Conservation (phyloP, 1,140 invertebrate genomes). For the Campodea augens region DNA sequence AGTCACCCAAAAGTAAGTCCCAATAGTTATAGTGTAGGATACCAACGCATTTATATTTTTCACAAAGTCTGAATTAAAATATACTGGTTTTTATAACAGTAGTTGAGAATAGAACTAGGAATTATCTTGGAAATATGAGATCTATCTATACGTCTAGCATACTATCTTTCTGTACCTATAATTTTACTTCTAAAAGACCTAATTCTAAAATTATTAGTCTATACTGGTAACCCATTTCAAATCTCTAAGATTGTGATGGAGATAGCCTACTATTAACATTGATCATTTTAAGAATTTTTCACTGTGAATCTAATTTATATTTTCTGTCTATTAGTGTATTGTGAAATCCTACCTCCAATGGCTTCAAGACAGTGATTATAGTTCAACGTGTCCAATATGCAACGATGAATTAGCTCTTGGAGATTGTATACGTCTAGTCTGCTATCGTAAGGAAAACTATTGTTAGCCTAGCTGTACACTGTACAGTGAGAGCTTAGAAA, state of each 20-base stretch:
- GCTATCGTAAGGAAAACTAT: slow-evolving; percentile 63
- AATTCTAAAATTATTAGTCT: slow-evolving; percentile 10
- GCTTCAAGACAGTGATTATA: slow-evolving; percentile 93
- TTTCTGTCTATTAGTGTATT: slow-evolving; percentile 57
- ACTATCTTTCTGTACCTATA: too few relatives aligned
- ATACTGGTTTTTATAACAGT: not conserved
- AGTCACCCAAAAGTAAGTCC: slow-evolving; percentile 75
- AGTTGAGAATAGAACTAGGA: too few relatives aligned
- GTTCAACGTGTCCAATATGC: slow-evolving; percentile 75
- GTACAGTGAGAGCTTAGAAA: too few relatives aligned
- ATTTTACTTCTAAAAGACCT: slow-evolving; percentile 1
- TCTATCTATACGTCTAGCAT: too few relatives aligned
- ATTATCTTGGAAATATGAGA: too few relatives aligned
- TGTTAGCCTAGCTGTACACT: too few relatives aligned
- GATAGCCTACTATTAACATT: too few relatives aligned
- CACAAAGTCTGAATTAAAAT: not conserved
- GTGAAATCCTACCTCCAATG: slow-evolving; percentile 94
- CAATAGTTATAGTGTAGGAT: not conserved
- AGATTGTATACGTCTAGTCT: slow-evolving; percentile 72
- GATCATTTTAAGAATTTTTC: too few relatives aligned
- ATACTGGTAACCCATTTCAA: too few relatives aligned
- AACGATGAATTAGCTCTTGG: slow-evolving; percentile 51
- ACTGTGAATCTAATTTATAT: slow-evolving; percentile 3
- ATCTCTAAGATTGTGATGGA: too few relatives aligned
- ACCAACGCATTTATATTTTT: not conserved